Conservation (phyloP, 2,888 invertebrate species). For the Synergus gifuensis region DNA sequence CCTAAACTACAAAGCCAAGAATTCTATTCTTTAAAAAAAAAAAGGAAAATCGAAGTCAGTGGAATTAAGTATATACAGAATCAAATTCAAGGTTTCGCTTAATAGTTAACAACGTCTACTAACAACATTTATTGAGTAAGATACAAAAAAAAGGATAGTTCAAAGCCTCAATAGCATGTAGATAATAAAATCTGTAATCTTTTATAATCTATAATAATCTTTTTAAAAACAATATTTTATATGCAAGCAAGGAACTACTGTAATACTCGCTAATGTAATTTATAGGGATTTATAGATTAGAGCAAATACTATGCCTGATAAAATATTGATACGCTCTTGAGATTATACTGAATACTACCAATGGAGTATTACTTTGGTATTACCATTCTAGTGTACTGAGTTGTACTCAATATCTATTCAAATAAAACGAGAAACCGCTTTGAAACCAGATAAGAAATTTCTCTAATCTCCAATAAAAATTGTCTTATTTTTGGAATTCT, state of each 20-base stretch:
- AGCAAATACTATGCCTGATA: slow-evolving; percentile 27
- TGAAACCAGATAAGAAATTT: not conserved
- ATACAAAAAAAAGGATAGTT: not conserved
- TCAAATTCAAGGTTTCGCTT: not conserved
- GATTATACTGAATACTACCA: slow-evolving; percentile 29
- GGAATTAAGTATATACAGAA: not conserved
- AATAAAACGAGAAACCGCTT: slow-evolving; percentile 18
- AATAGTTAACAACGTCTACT: too few species aligned
- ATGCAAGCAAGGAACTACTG: slow-evolving; percentile 5
- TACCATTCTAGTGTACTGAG: not conserved
- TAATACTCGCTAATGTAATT: not conserved
- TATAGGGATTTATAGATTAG: not conserved
- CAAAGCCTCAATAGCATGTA: not conserved
- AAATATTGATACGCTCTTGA: slow-evolving; percentile 1
- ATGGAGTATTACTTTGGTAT: slow-evolving; percentile 1
- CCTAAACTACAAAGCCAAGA: not conserved
- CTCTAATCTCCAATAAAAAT: not conserved
- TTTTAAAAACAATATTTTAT: not conserved
- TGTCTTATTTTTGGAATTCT: not conserved
- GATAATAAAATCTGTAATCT: not conserved
- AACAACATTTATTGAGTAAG: too few species aligned
- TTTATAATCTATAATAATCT: not conserved
- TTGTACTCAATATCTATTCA: slow-evolving; percentile 1
- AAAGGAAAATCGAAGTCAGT: not conserved
- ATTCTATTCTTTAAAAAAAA: not conserved